phyloP scores from a whole-genome alignment of 2,113 vertebrate genomes.

The Buteo buteo region DNA sequence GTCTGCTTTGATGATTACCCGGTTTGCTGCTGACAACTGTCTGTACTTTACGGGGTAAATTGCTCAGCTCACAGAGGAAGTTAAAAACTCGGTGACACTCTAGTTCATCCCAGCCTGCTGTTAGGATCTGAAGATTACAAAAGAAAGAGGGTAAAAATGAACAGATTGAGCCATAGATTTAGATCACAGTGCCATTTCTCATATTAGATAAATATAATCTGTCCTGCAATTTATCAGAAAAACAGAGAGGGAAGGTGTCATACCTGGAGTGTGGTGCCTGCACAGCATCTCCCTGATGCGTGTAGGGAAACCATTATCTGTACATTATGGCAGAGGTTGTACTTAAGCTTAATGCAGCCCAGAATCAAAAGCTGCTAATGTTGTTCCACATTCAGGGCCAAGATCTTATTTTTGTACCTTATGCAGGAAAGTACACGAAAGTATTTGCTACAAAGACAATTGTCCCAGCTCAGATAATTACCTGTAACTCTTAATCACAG shows the following conservation, averaged over 20 bases:
- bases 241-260: not conserved
- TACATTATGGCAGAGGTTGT: not conserved
- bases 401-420: not conserved
- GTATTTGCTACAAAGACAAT: not conserved
- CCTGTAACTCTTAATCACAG: not conserved
- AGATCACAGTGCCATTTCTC: not conserved
- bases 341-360: not conserved
- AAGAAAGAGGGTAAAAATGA: not conserved
- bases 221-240: not conserved
- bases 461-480: not conserved
- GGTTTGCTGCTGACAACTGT: slow-evolving; percentile 76
- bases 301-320: not conserved
- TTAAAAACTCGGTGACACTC: slow-evolving; percentile 87
- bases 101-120: slow-evolving; percentile 88
- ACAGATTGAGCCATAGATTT: not conserved
- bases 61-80: slow-evolving; percentile 82
- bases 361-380: not conserved
- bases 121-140: slow-evolving; percentile 76
- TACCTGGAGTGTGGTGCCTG: not conserved
- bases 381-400: not conserved
- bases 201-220: not conserved
- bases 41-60: slow-evolving; percentile 76
- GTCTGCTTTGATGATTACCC: slow-evolving; percentile 67
- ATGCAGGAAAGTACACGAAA: not conserved
- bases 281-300: not conserved